A percentile compares a stretch with the other conserved stretches of the same genome.
Evolutionary conservation across 2,113 vertebrate species (phyloP).

Genomic region (Urocolius indicus): DNA sequence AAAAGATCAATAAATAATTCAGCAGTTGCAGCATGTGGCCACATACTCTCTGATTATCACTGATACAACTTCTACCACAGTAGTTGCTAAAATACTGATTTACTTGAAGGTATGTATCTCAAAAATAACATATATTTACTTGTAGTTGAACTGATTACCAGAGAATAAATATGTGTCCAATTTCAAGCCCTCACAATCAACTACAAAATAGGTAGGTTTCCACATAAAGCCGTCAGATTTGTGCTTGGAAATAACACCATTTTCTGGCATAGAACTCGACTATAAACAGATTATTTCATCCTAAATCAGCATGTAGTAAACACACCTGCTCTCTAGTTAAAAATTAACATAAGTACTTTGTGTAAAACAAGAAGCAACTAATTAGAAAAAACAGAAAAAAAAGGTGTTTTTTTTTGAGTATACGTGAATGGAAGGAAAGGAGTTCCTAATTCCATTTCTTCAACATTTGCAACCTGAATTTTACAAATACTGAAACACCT

Average conservation of each 20-base stretch:
- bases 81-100: background rate
- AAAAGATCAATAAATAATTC: background rate
- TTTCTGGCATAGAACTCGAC: background rate
- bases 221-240: slow-evolving; percentile 46
- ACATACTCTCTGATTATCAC: background rate
- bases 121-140: background rate
- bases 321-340: background rate
- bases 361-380: background rate
- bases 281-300: background rate
- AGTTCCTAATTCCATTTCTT: background rate
- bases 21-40: background rate
- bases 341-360: background rate
- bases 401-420: background rate
- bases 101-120: background rate
- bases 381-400: background rate
- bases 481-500: background rate
- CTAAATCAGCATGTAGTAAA: background rate
- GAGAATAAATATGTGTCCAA: background rate
- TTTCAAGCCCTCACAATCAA: background rate
- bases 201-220: slow-evolving; percentile 45
- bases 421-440: background rate
- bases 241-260: slow-evolving; percentile 63
- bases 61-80: background rate
- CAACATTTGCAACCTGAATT: background rate
- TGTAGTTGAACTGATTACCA: background rate